Percentiles rank a stretch among this genome's conserved stretches.
These are phyloP conservation scores for Tetramorium alpestre DNA, from an alignment of 1,140 invertebrate genomes.

Conservation along the genomic window DNA sequence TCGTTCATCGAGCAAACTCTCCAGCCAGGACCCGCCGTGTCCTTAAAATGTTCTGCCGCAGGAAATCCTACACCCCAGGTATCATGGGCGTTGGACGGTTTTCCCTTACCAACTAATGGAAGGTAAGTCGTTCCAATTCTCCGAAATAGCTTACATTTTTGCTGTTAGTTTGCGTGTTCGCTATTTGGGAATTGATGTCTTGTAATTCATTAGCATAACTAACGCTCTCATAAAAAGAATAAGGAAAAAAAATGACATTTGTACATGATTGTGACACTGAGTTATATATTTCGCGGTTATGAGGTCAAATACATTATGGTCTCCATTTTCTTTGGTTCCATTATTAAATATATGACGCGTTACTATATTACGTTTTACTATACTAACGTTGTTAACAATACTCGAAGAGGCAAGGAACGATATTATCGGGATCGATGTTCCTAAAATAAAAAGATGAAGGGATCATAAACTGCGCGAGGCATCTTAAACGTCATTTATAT, in stretches of 20 bases:
- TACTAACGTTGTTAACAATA: not conserved
- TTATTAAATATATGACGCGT: not conserved
- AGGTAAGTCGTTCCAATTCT: constrained; percentile 85
- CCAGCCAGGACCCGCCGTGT: constrained; percentile 93
- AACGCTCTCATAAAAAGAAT: not conserved
- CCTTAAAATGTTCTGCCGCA: constrained; percentile 93
- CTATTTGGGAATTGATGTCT: constrained; percentile 29
- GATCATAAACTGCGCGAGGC: not conserved
- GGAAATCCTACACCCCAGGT: constrained; percentile 95
- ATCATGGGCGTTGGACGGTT: constrained; percentile 93
- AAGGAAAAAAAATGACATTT: not conserved
- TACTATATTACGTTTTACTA: too few relatives aligned
- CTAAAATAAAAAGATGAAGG: not conserved
- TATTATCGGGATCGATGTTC: not conserved
- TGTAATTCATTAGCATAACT: constrained; percentile 24
- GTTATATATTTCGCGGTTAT: not conserved
- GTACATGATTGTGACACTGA: not conserved
- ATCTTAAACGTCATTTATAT: constrained; percentile 4
- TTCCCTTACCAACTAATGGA: constrained; percentile 90
- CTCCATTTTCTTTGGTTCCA: not conserved
- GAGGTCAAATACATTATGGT: not conserved
- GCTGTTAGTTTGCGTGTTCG: not conserved
- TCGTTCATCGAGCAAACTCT: constrained; percentile 94
- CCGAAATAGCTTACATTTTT: constrained; percentile 19
- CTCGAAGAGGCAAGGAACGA: not conserved